These are phyloP conservation scores for Cephus sareptanus DNA, from an alignment of 2,888 invertebrate species.

Conservation along the genomic window DNA sequence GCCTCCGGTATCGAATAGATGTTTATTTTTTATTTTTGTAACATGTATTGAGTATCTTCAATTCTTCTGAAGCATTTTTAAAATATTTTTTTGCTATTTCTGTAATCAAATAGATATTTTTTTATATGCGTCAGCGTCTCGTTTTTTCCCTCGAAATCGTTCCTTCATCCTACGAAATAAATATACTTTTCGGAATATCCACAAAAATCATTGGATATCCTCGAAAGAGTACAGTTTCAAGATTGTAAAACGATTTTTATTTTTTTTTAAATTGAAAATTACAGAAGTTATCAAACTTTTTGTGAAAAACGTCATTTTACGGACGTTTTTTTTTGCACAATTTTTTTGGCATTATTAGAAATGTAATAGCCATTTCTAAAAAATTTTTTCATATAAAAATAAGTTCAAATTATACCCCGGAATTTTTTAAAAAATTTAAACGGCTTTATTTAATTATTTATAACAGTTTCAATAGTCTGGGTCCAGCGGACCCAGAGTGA, in stretches of 20 bases:
- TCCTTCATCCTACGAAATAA: slow-evolving; percentile 6
- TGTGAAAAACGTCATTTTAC: too few relatives aligned
- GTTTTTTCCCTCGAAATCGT: slow-evolving; percentile 7
- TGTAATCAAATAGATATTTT: neutral
- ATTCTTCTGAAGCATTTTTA: slow-evolving; percentile 1
- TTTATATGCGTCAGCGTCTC: neutral
- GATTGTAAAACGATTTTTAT: neutral
- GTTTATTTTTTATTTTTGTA: neutral
- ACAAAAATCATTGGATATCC: slow-evolving; percentile 6
- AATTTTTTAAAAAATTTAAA: too few relatives aligned
- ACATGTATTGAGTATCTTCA: slow-evolving; percentile 2
- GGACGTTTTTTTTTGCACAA: too few relatives aligned
- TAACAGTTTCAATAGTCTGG: too few relatives aligned
- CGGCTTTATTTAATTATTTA: too few relatives aligned
- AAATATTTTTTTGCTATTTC: neutral
- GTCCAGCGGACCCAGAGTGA: too few relatives aligned
- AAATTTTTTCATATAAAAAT: neutral
- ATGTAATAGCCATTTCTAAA: neutral
- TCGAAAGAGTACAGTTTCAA: slow-evolving; percentile 7
- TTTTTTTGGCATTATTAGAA: too few relatives aligned
- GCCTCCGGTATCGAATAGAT: slow-evolving; percentile 3
- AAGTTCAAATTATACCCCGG: too few relatives aligned
- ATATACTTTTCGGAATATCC: slow-evolving; percentile 8
- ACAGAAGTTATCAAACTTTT: too few relatives aligned
- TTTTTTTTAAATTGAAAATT: too few relatives aligned